Conservation (phyloP, 2,888 invertebrate genomes). For the Macrophya alboannulata region DNA sequence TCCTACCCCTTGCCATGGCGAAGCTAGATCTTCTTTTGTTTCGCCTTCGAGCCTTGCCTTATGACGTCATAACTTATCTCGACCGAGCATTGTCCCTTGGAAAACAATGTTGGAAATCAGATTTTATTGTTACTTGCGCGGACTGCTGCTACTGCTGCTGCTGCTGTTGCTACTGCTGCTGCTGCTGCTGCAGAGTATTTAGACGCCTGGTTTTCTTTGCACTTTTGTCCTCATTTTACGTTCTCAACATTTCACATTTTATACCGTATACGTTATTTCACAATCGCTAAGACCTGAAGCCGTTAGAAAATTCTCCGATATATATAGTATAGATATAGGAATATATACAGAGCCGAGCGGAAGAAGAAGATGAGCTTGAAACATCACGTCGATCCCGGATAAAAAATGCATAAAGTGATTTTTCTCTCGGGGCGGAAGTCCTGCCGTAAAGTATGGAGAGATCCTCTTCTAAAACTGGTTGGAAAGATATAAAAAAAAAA, state of each 20-base stretch:
- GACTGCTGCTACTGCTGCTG: slow-evolving; percentile 27
- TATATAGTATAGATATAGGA: neutral
- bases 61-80: slow-evolving; percentile 69
- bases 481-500: neutral
- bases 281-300: neutral
- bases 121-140: slow-evolving; percentile 56
- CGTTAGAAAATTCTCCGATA: neutral
- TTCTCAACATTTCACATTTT: slow-evolving; percentile 3
- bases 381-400: neutral
- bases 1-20: slow-evolving; percentile 15
- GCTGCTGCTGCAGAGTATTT: slow-evolving; percentile 50
- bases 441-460: neutral
- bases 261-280: neutral
- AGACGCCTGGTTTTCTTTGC: slow-evolving; percentile 42
- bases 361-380: neutral
- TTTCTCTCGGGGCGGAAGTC: neutral
- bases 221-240: slow-evolving; percentile 22
- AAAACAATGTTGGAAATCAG: slow-evolving; percentile 59
- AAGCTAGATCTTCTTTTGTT: slow-evolving; percentile 65
- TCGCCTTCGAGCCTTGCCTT: slow-evolving; percentile 64
- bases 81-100: slow-evolving; percentile 58
- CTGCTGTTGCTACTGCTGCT: slow-evolving; percentile 47
- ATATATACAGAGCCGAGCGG: neutral
- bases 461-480: neutral
- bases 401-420: neutral